These are phyloP conservation scores for Entelurus aequoreus DNA, from an alignment of 2,113 vertebrate species.

Conservation along the genomic window DNA sequence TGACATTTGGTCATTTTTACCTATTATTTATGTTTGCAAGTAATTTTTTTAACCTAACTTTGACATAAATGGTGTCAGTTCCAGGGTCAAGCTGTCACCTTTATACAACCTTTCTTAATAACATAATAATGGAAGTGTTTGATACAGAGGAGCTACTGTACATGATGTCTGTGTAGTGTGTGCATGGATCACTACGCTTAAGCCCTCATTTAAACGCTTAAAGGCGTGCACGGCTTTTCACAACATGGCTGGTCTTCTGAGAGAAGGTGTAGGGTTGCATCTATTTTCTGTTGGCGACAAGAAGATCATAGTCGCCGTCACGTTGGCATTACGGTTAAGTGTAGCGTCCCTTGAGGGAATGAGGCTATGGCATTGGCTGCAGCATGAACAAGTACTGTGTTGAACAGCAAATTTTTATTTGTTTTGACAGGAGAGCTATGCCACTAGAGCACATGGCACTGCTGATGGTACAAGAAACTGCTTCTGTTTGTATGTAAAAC, in stretches of 20 bases:
- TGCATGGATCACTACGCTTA: conserved; percentile 11
- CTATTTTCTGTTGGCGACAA: conserved; percentile 73
- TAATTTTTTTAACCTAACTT: too few relatives aligned
- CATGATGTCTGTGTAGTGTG: neutral
- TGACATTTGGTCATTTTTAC: too few relatives aligned
- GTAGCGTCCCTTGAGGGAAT: conserved; percentile 31
- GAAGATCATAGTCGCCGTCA: conserved; percentile 56
- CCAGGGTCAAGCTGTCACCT: too few relatives aligned
- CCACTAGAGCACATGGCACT: neutral
- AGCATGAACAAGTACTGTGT: conserved; percentile 2
- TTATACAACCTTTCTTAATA: too few relatives aligned
- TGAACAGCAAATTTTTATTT: conserved; percentile 5
- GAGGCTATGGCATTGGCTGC: neutral
- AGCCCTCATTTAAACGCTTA: conserved; percentile 17
- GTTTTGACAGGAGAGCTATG: neutral
- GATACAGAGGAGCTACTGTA: too few relatives aligned
- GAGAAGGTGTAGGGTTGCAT: conserved; percentile 59
- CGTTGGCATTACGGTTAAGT: conserved; percentile 18
- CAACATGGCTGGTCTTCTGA: conserved; percentile 25
- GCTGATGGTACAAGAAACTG: too few relatives aligned
- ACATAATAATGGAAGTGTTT: too few relatives aligned
- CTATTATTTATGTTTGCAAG: too few relatives aligned
- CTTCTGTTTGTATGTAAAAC: too few relatives aligned
- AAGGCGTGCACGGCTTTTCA: conserved; percentile 29
- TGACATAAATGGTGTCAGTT: too few relatives aligned